These are phyloP conservation scores for Smithornis capensis DNA, from an alignment of 2,113 vertebrate species.

Conservation along the genomic window DNA sequence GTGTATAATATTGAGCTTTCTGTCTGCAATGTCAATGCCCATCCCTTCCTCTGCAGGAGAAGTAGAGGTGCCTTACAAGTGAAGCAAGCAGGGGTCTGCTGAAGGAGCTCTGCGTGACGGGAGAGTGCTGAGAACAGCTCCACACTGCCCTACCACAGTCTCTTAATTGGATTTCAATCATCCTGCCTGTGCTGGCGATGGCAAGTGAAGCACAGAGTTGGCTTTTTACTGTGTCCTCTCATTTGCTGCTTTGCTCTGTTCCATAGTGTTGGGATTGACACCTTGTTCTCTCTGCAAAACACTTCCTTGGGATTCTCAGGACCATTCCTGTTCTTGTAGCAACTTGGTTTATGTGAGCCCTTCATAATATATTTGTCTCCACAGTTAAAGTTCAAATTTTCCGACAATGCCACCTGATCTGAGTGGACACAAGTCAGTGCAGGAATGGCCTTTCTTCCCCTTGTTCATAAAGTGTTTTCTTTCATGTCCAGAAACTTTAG, in stretches of 20 bases:
- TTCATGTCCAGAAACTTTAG: background rate
- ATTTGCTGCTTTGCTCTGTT: background rate
- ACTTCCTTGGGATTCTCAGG: background rate
- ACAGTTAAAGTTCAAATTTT: background rate
- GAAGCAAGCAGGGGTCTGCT: slow-evolving; percentile 45
- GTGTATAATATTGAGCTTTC: background rate
- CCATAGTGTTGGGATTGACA: background rate
- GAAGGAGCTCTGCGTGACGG: background rate
- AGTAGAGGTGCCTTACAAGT: slow-evolving; percentile 28
- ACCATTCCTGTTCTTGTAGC: background rate
- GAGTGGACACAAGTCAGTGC: background rate
- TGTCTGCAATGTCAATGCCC: background rate
- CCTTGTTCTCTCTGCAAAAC: background rate
- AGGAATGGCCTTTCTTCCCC: background rate
- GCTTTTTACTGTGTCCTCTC: background rate
- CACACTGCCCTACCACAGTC: background rate
- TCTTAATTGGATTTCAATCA: background rate
- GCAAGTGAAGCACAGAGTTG: background rate
- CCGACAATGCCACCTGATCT: background rate
- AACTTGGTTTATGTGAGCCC: background rate
- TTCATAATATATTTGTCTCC: background rate
- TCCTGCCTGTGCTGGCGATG: background rate
- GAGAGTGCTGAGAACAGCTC: background rate
- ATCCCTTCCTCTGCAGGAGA: background rate
- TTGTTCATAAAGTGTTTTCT: background rate